phyloP scores from a whole-genome alignment of 2,888 invertebrate species.

The Proisotoma minuta region DNA sequence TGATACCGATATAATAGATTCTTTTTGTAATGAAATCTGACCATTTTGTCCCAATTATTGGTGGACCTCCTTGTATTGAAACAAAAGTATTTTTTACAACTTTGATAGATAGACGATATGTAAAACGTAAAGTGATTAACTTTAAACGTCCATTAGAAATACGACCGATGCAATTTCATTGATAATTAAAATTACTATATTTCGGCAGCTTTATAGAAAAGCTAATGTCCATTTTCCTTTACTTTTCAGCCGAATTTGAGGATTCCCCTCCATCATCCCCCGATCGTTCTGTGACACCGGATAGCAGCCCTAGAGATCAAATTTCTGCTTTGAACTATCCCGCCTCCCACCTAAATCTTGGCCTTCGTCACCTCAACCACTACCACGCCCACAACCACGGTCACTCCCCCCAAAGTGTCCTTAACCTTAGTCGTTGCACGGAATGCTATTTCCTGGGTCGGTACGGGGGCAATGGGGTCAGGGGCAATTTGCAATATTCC shows the following conservation, averaged over 20 bases:
- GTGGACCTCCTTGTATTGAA: no score
- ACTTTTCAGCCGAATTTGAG: neutral
- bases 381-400: slow-evolving; percentile 17
- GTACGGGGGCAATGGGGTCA: slow-evolving; percentile 34
- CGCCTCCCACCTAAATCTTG: slow-evolving; percentile 16
- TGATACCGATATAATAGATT: no score
- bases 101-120: no score
- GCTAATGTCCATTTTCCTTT: neutral
- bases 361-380: slow-evolving; percentile 22
- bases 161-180: neutral
- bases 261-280: neutral
- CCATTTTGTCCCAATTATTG: neutral
- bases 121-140: no score
- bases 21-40: no score
- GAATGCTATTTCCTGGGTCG: slow-evolving; percentile 43
- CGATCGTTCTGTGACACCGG: neutral
- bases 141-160: no score
- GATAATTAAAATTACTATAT: neutral
- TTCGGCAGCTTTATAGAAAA: neutral
- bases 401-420: neutral
- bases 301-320: neutral
- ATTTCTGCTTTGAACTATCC: slow-evolving; percentile 13
- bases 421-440: slow-evolving; percentile 32
- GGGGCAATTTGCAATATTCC: slow-evolving; percentile 6
- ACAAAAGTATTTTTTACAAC: no score